Base-by-base conservation (phyloP, 37 sponge, comb jelly and placozoan genomes). In the Hormiphora californensis region DNA sequence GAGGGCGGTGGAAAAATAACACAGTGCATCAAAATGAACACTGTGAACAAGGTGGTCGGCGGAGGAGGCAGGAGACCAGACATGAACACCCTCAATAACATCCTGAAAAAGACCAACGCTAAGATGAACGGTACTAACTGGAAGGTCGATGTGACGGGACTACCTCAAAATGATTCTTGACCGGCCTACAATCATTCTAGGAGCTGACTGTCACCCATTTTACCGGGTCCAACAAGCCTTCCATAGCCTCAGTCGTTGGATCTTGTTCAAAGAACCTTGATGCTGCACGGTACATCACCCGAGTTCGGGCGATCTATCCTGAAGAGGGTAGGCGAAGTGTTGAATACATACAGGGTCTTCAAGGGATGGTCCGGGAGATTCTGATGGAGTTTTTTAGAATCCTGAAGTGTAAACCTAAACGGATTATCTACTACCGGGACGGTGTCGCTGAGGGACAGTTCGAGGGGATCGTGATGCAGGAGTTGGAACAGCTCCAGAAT, bases 391-490 rank as follows among this genome's bases (percentile, higher is more conserved):
- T 54, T n/a, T 9, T 3, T 31, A 3, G 17, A 1, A 51, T 5
- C 7, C 15, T 9, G 51, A 54, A 22, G 54, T 5, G 54, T 44
- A 22, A 7, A 8, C 85, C 85, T 44, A 17, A 33, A 5, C 27
- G 38, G 54, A 85, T 85, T 7, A 85, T 85, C 46, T 49, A 54
- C 54, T 85, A 85, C 54, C 39, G 85, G 15, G 85, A 85, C 33
- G 85, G 85, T 8, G 85, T 85, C 9, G 15, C 51, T 8, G 85
- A 85, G 54, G 85, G 85, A 54, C 85, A 85, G 54, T 85, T 85
- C 32, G 85, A 49, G 54, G 30, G 41, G 32, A 54, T 36, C 4
- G 54, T 54, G 3, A 54, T 54, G 54, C 51, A 54, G 54, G 85
- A 85, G 54, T 36, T 85, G 12, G 54, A 36, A 21, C 51, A n/a